Percentiles rank a stretch among this genome's conserved stretches.
These are phyloP conservation scores for Meteorus cinctellus DNA, from an alignment of 2,888 invertebrate genomes.

Conservation along the genomic window DNA sequence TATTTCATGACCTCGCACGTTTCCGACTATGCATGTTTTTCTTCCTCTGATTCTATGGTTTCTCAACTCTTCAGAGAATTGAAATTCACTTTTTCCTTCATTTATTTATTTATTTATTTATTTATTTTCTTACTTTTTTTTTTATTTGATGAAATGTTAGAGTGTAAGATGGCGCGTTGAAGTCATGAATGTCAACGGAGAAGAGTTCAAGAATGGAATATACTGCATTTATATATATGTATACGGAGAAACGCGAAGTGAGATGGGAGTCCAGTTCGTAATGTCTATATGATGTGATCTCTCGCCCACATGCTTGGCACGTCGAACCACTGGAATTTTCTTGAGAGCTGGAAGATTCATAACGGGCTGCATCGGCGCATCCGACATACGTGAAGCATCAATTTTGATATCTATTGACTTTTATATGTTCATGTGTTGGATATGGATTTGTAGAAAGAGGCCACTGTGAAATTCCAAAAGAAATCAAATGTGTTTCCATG, in stretches of 20 bases:
- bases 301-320: constrained; percentile 51
- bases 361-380: neutral
- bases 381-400: neutral
- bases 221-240: neutral
- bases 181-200: neutral
- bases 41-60: neutral
- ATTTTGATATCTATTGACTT: neutral
- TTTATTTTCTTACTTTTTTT: neutral
- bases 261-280: constrained; percentile 47
- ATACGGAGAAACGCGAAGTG: constrained; percentile 38
- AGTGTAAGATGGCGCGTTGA: neutral
- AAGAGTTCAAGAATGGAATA: too few species aligned
- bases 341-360: constrained; percentile 16
- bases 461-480: too few species aligned
- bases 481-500: too few species aligned
- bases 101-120: constrained; percentile 1
- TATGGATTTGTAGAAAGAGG: too few species aligned
- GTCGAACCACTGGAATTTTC: constrained; percentile 45
- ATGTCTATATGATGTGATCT: constrained; percentile 37
- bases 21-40: neutral
- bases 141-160: neutral
- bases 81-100: neutral
- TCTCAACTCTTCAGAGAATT: neutral
- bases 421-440: neutral
- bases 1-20: neutral